Evolutionary conservation across 2,113 vertebrate species (phyloP).

Genomic region (Neolamprologus modestus): DNA sequence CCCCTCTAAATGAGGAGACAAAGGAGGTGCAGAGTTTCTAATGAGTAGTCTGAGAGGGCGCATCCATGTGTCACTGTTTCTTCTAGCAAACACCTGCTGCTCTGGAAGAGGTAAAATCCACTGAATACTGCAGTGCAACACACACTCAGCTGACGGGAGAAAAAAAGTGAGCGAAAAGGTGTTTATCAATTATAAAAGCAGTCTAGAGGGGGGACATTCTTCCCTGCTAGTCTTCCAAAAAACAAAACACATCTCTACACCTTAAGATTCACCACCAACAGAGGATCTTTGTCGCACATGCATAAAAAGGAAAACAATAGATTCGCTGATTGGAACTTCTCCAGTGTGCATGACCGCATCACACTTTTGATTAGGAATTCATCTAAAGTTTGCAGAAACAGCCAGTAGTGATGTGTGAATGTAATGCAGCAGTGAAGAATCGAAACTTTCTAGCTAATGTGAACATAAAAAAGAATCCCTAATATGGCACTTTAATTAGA

Average conservation of each 20-base stretch:
- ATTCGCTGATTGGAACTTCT: not conserved
- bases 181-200: not conserved
- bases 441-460: not conserved
- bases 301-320: not conserved
- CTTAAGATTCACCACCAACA: not conserved
- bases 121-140: not conserved
- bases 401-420: not conserved
- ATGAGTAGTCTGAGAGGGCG: slow-evolving; percentile 42
- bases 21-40: slow-evolving; percentile 34
- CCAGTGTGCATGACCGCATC: not conserved
- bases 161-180: not conserved
- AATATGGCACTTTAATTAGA: not conserved
- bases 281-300: not conserved
- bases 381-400: not conserved
- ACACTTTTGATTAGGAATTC: not conserved
- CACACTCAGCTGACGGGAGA: not conserved
- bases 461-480: not conserved
- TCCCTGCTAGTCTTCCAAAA: not conserved
- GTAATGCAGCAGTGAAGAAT: not conserved
- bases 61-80: slow-evolving; percentile 44
- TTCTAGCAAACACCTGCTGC: slow-evolving; percentile 51
- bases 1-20: slow-evolving; percentile 41
- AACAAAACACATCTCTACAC: not conserved
- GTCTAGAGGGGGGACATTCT: not conserved
- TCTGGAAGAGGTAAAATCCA: not conserved